Percentiles rank a stretch among this genome's conserved stretches.
phyloP scores from a whole-genome alignment of 2,113 vertebrate genomes.

The Vireo altiloquus region DNA sequence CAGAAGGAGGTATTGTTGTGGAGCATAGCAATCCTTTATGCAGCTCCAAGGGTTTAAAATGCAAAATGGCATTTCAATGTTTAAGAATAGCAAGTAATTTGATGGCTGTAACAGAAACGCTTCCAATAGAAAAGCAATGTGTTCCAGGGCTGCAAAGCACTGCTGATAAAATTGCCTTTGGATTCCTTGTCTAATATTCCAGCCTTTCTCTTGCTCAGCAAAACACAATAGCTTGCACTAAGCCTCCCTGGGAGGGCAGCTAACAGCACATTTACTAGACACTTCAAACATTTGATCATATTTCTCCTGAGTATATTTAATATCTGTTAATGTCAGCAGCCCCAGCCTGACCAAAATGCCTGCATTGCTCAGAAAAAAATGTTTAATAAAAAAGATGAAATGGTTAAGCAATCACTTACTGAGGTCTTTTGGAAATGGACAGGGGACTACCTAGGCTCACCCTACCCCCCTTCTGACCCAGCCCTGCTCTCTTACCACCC shows the following conservation, averaged over 20 bases:
- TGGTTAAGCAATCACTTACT: slow-evolving; percentile 43
- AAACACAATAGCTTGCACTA: slow-evolving; percentile 60
- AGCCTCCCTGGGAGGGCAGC: slow-evolving; percentile 48
- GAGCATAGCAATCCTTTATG: background rate
- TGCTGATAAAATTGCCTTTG: slow-evolving; percentile 61
- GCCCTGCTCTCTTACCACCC: background rate
- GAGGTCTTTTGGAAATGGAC: slow-evolving; percentile 47
- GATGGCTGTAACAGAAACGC: slow-evolving; percentile 45
- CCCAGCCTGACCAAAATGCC: slow-evolving; percentile 37
- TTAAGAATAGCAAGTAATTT: slow-evolving; percentile 62
- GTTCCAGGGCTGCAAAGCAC: slow-evolving; percentile 31
- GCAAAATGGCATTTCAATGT: slow-evolving; percentile 54
- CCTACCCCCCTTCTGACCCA: background rate
- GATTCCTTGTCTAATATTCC: slow-evolving; percentile 61
- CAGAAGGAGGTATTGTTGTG: background rate
- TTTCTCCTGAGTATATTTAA: slow-evolving; percentile 66
- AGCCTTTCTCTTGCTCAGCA: slow-evolving; percentile 55
- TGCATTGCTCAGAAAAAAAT: slow-evolving; percentile 33
- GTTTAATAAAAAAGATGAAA: slow-evolving; percentile 47
- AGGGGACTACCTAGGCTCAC: background rate
- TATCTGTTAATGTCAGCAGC: slow-evolving; percentile 65
- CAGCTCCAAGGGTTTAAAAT: background rate
- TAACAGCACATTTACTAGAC: slow-evolving; percentile 65
- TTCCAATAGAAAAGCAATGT: slow-evolving; percentile 44
- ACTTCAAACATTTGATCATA: slow-evolving; percentile 67